Evolutionary conservation across 1,140 invertebrate species (phyloP).

Genomic region (Holotrichia oblita): DNA sequence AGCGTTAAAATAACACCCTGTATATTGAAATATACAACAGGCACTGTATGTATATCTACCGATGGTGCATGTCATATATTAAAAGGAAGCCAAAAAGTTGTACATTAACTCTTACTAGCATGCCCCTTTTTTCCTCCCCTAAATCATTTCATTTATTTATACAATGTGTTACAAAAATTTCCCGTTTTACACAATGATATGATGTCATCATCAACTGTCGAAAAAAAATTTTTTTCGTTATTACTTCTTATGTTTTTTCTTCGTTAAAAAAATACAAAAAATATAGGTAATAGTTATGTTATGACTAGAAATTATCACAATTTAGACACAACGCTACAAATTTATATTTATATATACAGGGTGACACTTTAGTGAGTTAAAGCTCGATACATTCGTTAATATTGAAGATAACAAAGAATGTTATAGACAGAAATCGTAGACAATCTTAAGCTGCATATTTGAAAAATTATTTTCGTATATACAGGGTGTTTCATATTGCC

Average conservation of each 20-base stretch:
- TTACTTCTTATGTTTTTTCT: background rate
- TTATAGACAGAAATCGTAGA: too few relatives aligned
- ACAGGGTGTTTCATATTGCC: too few relatives aligned
- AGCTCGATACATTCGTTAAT: too few relatives aligned
- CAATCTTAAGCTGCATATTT: too few relatives aligned
- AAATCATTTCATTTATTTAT: too few relatives aligned
- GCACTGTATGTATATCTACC: background rate
- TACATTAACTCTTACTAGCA: background rate
- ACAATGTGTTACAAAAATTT: background rate
- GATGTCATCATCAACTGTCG: background rate
- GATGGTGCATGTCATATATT: slow-evolving; percentile 6
- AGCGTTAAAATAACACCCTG: background rate
- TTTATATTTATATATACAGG: background rate
- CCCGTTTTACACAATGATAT: background rate
- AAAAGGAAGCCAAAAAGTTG: slow-evolving; percentile 25
- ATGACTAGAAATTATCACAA: slow-evolving; percentile 39
- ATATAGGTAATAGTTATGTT: slow-evolving; percentile 23
- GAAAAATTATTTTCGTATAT: too few relatives aligned
- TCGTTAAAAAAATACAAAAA: slow-evolving; percentile 28
- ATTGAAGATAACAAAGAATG: too few relatives aligned
- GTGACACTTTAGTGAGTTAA: too few relatives aligned
- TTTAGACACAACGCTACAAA: slow-evolving; percentile 37
- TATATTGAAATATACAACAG: background rate
- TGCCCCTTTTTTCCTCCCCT: background rate
- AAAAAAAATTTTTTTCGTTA: background rate